phyloP scores from a whole-genome alignment of 2,888 invertebrate genomes.

The Hyposoter didymator region DNA sequence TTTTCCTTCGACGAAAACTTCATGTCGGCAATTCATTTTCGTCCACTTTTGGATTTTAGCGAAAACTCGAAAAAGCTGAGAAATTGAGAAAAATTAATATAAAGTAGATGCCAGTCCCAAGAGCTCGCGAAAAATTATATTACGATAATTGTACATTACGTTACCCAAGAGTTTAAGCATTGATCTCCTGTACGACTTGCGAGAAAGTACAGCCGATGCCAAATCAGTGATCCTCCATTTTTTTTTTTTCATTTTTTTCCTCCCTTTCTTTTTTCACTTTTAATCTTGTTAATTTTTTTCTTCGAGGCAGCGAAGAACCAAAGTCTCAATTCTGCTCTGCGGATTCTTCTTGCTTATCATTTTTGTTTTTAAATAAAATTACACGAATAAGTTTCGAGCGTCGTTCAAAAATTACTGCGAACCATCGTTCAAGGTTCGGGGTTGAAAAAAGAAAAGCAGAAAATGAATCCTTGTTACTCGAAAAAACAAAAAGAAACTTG shows the following conservation, averaged over 20 bases:
- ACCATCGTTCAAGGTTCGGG: neutral
- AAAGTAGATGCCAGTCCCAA: conserved; percentile 34
- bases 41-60: conserved; percentile 43
- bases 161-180: conserved; percentile 81
- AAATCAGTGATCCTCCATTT: conserved; percentile 76
- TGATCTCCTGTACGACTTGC: conserved; percentile 81
- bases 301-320: neutral
- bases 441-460: neutral
- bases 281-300: neutral
- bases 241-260: conserved; percentile 62
- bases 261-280: conserved; percentile 54
- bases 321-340: neutral
- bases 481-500: neutral
- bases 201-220: conserved; percentile 82
- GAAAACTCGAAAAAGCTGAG: neutral
- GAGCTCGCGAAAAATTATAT: conserved; percentile 36
- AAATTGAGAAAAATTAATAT: neutral
- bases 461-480: neutral
- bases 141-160: conserved; percentile 72
- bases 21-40: conserved; percentile 28
- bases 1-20: neutral
- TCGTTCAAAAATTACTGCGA: neutral
- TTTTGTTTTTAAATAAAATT: neutral
- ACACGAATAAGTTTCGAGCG: neutral
- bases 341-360: neutral